Evolutionary conservation across 1,140 invertebrate species (phyloP), one percentile per base, ranked within the genome.

Genomic region (Patella vulgata): DNA sequence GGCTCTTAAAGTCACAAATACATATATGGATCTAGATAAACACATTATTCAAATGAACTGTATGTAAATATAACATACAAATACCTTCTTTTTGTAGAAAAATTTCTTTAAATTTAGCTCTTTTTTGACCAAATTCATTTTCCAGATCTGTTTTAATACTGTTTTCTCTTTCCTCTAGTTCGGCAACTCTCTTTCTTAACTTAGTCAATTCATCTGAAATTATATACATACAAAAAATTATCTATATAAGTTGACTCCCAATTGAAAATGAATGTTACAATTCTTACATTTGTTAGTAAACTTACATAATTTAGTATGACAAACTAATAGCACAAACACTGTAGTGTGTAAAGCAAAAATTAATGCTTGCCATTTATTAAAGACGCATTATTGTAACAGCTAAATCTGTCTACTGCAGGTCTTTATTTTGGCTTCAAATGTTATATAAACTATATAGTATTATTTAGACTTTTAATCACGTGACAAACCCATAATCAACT

Each of bases 71-170:
- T n/a, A n/a, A n/a, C n/a, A n/a, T n/a, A n/a, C n/a, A n/a, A n/a
- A n/a, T 87, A 93, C 92, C 91, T 90, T 96, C 94, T 88, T 95
- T 96, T 78, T 95, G 92, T 66, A 95, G 87, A 85, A 91, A 96
- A 12, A 96, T 82, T 75, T 95, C 93, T 86, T 94, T 95, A 87
- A 96, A 91, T 87, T 92, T 93, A 6, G 93, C 94, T 73, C 94
- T 88, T 83, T 96, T 93, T 44, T 88, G 84, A 79, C 95, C 92
- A 86, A 95, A 96, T 80, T 95, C 92, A 70, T 91, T 90, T 74
- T 91, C 90, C 73, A 92, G 88, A 69, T 70, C 68, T 61, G 71
- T 43, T 51, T 78, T 81, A 55, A 73, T 52, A 46, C 65, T 43
- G n/a, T 59, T 36, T 43, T 71, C 48, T n/a, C 61, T 57, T 43